phyloP scores from a whole-genome alignment of 1,140 invertebrate species.

The Lerema accius region DNA sequence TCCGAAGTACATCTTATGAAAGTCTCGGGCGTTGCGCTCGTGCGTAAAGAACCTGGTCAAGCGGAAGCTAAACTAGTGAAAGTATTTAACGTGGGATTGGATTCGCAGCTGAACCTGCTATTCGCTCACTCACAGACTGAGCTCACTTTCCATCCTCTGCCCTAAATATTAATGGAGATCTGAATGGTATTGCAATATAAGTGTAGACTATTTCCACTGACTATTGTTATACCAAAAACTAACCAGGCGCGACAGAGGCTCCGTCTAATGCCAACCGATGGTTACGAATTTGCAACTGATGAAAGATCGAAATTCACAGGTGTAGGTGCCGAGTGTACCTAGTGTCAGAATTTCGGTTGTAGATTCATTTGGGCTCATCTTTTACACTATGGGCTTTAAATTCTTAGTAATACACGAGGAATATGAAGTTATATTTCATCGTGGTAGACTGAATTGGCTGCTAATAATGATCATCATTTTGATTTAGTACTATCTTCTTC shows the following conservation, averaged over 20 bases:
- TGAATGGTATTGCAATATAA: slow-evolving; percentile 68
- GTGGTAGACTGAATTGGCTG: slow-evolving; percentile 8
- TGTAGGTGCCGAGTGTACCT: no score
- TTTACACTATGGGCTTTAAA: slow-evolving; percentile 1
- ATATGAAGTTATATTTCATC: neutral
- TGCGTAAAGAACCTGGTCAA: slow-evolving; percentile 83
- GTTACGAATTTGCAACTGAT: slow-evolving; percentile 68
- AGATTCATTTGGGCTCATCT: slow-evolving; percentile 46
- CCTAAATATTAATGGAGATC: slow-evolving; percentile 55
- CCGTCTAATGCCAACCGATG: slow-evolving; percentile 68
- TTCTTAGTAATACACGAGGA: slow-evolving; percentile 9
- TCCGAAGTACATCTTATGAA: slow-evolving; percentile 85
- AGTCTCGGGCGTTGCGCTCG: slow-evolving; percentile 86
- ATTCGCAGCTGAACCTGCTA: slow-evolving; percentile 86
- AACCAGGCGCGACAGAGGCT: slow-evolving; percentile 68
- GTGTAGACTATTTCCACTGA: slow-evolving; percentile 35
- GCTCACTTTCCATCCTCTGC: slow-evolving; percentile 84
- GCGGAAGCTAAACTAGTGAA: slow-evolving; percentile 81
- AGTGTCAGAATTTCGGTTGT: slow-evolving; percentile 57
- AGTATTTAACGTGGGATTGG: slow-evolving; percentile 86
- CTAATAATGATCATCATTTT: slow-evolving; percentile 4
- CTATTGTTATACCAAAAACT: slow-evolving; percentile 62
- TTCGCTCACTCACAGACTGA: slow-evolving; percentile 85
- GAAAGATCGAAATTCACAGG: slow-evolving; percentile 40
- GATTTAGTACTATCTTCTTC: neutral